phyloP scores from a whole-genome alignment of 2,113 vertebrate species.

The Eolophus roseicapilla region DNA sequence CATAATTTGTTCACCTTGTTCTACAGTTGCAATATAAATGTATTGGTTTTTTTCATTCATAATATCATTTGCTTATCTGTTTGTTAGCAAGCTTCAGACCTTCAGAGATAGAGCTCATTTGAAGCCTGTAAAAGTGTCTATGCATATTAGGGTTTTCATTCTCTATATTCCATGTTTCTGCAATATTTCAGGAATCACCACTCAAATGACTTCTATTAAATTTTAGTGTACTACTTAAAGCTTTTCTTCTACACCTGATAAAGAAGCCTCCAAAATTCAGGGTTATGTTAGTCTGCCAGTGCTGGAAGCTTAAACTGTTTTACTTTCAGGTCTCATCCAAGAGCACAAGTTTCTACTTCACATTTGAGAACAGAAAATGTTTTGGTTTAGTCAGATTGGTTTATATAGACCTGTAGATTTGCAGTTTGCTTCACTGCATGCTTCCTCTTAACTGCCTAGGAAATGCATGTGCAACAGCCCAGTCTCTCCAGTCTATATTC shows the following conservation, averaged over 20 bases:
- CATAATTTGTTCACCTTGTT: background rate
- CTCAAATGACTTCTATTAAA: background rate
- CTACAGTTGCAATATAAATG: background rate
- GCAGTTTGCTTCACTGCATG: accelerated
- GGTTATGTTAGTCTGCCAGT: background rate
- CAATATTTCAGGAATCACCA: background rate
- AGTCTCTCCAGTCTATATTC: background rate
- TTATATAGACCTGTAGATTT: background rate
- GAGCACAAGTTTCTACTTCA: background rate
- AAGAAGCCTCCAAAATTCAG: background rate
- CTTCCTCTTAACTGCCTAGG: background rate
- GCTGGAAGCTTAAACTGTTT: background rate
- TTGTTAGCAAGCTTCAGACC: background rate
- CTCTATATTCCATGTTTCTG: background rate
- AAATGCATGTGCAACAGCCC: accelerated
- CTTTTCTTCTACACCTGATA: background rate
- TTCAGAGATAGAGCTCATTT: background rate
- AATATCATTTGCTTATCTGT: background rate
- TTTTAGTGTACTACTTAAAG: background rate
- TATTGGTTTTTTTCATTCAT: background rate
- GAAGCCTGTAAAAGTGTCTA: background rate
- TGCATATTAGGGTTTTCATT: background rate
- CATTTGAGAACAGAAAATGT: background rate
- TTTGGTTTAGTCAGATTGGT: background rate
- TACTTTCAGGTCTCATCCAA: background rate